Evolutionary conservation across 2,113 vertebrate genomes (phyloP).

Genomic region (Uria lomvia): DNA sequence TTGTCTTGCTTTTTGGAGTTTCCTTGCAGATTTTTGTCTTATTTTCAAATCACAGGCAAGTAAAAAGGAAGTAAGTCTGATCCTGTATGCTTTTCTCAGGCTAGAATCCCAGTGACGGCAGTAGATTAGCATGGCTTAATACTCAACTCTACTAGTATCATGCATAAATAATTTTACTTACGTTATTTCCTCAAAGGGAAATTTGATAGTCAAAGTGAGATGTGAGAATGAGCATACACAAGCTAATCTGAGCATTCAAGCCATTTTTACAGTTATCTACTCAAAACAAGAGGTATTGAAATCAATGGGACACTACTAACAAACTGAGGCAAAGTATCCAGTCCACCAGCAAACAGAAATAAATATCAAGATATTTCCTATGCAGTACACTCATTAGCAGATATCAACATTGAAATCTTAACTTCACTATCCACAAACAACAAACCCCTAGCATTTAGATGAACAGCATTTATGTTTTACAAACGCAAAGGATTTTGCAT

Average conservation of each 20-base stretch:
- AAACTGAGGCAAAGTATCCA: background rate
- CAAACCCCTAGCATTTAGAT: background rate
- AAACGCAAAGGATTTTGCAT: background rate
- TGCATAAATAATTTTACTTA: background rate
- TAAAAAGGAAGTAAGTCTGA: background rate
- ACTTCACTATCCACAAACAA: background rate
- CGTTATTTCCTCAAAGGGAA: background rate
- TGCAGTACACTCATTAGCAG: background rate
- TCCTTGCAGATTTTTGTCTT: background rate
- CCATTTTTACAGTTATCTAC: background rate
- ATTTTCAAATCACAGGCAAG: background rate
- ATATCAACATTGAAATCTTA: background rate
- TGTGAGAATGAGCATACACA: background rate
- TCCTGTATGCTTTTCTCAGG: background rate
- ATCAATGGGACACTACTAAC: background rate
- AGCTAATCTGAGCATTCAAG: background rate
- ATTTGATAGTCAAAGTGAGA: background rate
- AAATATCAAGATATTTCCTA: background rate
- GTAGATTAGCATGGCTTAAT: background rate
- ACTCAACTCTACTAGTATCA: background rate
- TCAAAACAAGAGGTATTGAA: background rate
- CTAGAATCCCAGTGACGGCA: background rate
- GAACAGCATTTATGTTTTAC: background rate
- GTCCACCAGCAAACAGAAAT: background rate
- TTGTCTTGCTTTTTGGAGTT: background rate